Base-by-base conservation (phyloP, 2,113 vertebrate species). In the Clarias batrachus region DNA sequence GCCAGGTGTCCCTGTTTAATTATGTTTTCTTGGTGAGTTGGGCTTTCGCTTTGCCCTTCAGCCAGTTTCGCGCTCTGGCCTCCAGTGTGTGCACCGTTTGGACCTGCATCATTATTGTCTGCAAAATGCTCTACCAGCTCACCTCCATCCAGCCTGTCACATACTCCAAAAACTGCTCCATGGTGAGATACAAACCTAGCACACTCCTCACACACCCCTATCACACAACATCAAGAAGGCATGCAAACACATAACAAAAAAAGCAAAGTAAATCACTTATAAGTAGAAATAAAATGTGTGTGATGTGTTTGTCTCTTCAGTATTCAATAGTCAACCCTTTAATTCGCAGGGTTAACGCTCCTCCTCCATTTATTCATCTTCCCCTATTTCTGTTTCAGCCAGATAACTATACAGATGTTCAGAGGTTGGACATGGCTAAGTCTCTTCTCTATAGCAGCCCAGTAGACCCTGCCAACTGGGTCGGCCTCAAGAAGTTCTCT, bases 51-150 rank as follows among this genome's bases (percentile, higher is more conserved):
- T 93, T 99, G 87, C 98, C 98, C 1, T 99, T 97, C 87, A 92
- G 96, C 90, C 97, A 97, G 92, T 96, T 99, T 86, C 96, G 98
- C 14, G 97, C 96, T 23, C 90, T 98, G 84, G 98, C 97, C 74
- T 99, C 98, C 83, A 98, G 96, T 82, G 91, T 98, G 91, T 99
- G 98, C 93, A 97, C 97, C 30, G 96, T 99, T 86, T 99, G 98
- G 98, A 99, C 97, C 0, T 99, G 97, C 89, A 95, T 99, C 91
- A 96, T 99, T 93, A 97, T 98, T 85, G 94, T 99, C 90, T 99
- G 98, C 93, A 99, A 99, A 94, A 99, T 99, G 98, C 95, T 99
- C 86, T 99, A 98, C 94, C 98, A 99, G 94, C 96, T 99, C 66
- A 91, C 95, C 79, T 96, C 96, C 87, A 97, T 99, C 92, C 89